Evolutionary conservation across 2,888 invertebrate genomes (phyloP), one percentile per base, ranked within the genome.

Genomic region (Drosophila atripex): DNA sequence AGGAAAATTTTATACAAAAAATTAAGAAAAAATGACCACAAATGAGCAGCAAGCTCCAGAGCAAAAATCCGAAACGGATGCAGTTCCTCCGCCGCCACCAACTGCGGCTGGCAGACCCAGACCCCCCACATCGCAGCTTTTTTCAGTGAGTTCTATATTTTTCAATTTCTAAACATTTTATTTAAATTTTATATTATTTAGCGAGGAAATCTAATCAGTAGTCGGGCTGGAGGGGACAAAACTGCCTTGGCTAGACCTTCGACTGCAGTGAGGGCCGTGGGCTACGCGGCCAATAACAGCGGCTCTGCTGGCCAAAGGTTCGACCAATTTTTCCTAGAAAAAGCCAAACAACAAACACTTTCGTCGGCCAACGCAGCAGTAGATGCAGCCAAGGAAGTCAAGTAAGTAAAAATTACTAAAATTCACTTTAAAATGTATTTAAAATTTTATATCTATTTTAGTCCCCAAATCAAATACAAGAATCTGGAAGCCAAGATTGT

Each of bases 251-350:
- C 93, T 23, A 91, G 99, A 60, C 99, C 99, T 0, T 98, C 99
- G 93, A 99, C 99, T 3, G 99, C 99, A 1, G 97, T 99, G 39
- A 94, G 98, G 61, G 99, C 98, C 8, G 99, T 98, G 25, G 99
- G 99, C 1, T 99, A 97, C 91, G 97, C 97, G 4, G 97, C 98
- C 1, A 94, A 74, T 21, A 80, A 74, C 28, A 80, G 75, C 30
- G 80, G 77, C 7, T 84, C 90, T 6, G 93, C 91, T 76, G 90
- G 91, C 6, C 93, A 93, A 69, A 90, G 94, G 70, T 95, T 97
- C 87, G 96, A 97, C 90, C 97, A 96, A 5, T 92, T 97, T 65
- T 94, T 96, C 75, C 93, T 93, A 21, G 90, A 91, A 53, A 91
- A 89, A 65, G 89, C 90, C 25, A 90, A 89, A 45, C 91, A 91